Evolutionary conservation across 2,888 invertebrate genomes (phyloP).

Genomic region (Odontocerum albicorne): DNA sequence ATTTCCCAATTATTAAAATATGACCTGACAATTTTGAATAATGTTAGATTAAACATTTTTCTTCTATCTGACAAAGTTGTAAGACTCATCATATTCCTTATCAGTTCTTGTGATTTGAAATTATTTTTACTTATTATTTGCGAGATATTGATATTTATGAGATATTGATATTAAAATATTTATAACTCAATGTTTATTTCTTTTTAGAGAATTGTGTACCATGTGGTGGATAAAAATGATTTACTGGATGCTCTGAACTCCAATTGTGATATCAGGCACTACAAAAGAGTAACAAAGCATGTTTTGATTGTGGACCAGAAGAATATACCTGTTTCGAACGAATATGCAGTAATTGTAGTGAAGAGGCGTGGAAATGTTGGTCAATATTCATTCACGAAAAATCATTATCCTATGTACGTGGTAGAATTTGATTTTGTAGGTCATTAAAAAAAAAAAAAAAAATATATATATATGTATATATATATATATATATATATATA

Average conservation of each 20-base stretch:
- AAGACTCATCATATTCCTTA: no score
- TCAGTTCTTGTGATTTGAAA: no score
- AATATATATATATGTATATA: no score
- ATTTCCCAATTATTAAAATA: no score
- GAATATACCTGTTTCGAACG: background rate
- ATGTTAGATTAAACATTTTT: no score
- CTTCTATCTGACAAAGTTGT: no score
- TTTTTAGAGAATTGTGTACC: slow-evolving; percentile 18
- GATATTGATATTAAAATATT: background rate
- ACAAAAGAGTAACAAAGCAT: background rate
- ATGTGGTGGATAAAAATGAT: slow-evolving; percentile 1
- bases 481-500: no score
- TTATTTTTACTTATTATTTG: no score
- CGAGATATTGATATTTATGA: slow-evolving; percentile 7
- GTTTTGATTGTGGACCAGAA: background rate
- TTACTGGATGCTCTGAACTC: slow-evolving; percentile 6
- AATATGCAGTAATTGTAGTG: slow-evolving; percentile 7
- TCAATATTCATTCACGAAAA: slow-evolving; percentile 8
- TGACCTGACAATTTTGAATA: no score
- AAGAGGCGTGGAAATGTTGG: slow-evolving; percentile 2
- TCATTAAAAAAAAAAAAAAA: no score
- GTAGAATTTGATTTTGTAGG: no score
- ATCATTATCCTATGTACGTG: slow-evolving; percentile 28
- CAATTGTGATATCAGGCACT: slow-evolving; percentile 22
- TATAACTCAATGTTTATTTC: background rate